Percentiles rank a stretch among this genome's conserved stretches.
Evolutionary conservation across 2,888 invertebrate genomes (phyloP).

Genomic region (Cosmia trapezina): DNA sequence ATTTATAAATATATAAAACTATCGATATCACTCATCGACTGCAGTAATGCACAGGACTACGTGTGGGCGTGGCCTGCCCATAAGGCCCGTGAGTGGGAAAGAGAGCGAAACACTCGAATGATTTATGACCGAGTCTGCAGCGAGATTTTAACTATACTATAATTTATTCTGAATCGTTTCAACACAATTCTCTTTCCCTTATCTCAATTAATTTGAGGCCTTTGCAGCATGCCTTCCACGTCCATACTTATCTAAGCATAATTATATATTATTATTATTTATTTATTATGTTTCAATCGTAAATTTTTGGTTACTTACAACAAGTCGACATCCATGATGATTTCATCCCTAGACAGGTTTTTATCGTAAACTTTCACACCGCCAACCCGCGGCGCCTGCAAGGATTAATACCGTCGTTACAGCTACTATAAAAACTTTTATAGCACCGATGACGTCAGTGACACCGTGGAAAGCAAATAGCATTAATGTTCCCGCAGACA

Average conservation of each 20-base stretch:
- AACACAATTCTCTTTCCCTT: no score
- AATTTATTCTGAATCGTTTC: slow-evolving; percentile 3
- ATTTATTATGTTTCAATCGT: no score
- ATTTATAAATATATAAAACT: no score
- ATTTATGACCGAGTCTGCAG: no score
- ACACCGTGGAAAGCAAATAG: slow-evolving; percentile 35
- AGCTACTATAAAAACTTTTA: slow-evolving; percentile 47
- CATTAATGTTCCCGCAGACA: neutral
- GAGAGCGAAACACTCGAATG: no score
- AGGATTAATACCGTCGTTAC: slow-evolving; percentile 65
- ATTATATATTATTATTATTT: no score
- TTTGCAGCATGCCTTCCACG: neutral
- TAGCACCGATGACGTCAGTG: slow-evolving; percentile 29
- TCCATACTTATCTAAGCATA: neutral
- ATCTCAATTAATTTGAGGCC: neutral
- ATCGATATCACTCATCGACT: no score
- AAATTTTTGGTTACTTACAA: slow-evolving; percentile 92
- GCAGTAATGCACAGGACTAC: no score
- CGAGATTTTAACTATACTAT: no score
- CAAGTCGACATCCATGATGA: slow-evolving; percentile 98
- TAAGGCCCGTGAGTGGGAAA: no score
- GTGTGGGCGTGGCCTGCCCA: no score
- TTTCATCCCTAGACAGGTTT: slow-evolving; percentile 97
- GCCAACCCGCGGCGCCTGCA: slow-evolving; percentile 97
- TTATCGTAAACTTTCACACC: slow-evolving; percentile 99